Evolutionary conservation across 2,113 vertebrate species (phyloP).

Genomic region (Vulpes vulpes): DNA sequence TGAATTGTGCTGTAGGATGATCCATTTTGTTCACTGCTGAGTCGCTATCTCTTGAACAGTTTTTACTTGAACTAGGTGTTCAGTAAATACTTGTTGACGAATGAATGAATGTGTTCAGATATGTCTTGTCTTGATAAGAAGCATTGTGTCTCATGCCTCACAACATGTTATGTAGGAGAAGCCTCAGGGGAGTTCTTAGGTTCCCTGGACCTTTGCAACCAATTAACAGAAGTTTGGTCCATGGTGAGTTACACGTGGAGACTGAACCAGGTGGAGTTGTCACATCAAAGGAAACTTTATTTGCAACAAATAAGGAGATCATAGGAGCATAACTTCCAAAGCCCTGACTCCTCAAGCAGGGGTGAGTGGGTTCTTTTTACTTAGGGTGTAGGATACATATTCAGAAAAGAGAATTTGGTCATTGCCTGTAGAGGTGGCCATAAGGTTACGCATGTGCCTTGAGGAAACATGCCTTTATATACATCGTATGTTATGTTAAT

Average conservation of each 20-base stretch:
- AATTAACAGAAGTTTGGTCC: neutral
- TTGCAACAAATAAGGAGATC: neutral
- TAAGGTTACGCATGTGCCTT: neutral
- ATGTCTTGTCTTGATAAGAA: neutral
- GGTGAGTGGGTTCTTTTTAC: neutral
- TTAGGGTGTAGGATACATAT: neutral
- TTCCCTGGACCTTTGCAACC: neutral
- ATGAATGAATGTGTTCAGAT: conserved; percentile 8
- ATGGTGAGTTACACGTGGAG: neutral
- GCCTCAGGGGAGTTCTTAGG: neutral
- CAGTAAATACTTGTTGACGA: neutral
- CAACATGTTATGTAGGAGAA: neutral
- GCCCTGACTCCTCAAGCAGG: neutral
- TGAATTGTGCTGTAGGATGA: neutral
- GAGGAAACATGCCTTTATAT: neutral
- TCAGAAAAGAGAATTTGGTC: neutral
- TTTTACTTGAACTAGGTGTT: neutral
- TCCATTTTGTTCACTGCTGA: neutral
- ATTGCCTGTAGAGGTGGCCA: neutral
- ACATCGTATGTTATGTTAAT: neutral
- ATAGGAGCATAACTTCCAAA: neutral
- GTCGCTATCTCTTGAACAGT: neutral
- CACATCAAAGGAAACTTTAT: neutral
- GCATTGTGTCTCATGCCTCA: neutral
- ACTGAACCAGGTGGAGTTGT: neutral